Percentiles rank a stretch among this genome's conserved stretches.
These are phyloP conservation scores for Paedocypris sp. DNA, from an alignment of 2,113 vertebrate species.

Conservation along the genomic window DNA sequence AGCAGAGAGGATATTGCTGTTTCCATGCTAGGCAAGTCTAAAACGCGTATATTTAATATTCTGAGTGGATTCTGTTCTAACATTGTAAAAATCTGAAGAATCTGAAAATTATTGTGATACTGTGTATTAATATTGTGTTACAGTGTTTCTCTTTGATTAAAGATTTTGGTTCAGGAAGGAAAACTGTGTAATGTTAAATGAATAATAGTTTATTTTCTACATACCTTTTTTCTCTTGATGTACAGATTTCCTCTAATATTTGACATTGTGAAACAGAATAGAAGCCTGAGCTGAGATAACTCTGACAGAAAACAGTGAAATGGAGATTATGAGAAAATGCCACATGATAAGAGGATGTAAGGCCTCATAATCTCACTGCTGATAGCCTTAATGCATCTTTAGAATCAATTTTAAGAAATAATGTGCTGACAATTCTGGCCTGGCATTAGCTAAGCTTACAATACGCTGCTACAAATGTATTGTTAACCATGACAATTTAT, in stretches of 20 bases:
- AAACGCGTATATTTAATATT: too few species aligned
- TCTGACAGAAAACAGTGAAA: conserved; percentile 13
- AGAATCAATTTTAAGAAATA: conserved; percentile 9
- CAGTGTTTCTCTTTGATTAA: too few species aligned
- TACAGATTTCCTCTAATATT: conserved; percentile 14
- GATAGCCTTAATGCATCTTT: not conserved
- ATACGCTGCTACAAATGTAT: not conserved
- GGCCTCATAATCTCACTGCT: conserved; percentile 3
- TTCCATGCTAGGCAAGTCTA: too few species aligned
- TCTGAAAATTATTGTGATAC: too few species aligned
- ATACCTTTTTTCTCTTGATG: not conserved
- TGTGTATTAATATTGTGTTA: too few species aligned
- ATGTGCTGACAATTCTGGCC: not conserved
- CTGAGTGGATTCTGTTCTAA: too few species aligned
- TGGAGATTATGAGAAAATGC: not conserved
- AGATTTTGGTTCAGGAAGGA: too few species aligned
- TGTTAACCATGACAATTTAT: conserved; percentile 8
- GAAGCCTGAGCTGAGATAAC: not conserved
- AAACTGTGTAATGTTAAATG: not conserved
- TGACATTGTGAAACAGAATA: conserved; percentile 19
- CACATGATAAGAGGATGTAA: not conserved
- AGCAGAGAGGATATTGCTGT: too few species aligned
- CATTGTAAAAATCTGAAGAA: too few species aligned
- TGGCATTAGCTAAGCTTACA: not conserved
- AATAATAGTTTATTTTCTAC: conserved; percentile 11